Conservation (phyloP, 2,113 vertebrate genomes). For the Thinocorus orbignyianus region DNA sequence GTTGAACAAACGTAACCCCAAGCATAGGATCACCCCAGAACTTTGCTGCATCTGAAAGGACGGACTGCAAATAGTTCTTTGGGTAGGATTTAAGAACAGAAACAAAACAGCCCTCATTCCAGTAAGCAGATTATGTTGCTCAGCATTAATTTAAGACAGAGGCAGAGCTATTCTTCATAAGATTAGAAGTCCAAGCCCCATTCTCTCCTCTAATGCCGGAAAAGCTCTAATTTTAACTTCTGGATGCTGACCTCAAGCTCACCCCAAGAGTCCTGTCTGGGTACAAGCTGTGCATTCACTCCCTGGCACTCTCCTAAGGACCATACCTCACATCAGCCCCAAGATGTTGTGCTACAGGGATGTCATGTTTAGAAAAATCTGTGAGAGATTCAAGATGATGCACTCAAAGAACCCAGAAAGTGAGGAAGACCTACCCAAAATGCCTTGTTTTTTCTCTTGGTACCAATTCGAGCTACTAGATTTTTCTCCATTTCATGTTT, state of each 20-base stretch:
- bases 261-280: not conserved
- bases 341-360: not conserved
- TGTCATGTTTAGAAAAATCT: not conserved
- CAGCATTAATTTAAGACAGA: not conserved
- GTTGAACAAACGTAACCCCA: not conserved
- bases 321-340: not conserved
- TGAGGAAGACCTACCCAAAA: not conserved
- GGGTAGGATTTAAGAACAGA: not conserved
- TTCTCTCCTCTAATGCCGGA: not conserved
- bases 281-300: rapidly evolving
- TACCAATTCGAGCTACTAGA: not conserved
- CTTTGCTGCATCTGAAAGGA: not conserved
- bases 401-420: not conserved
- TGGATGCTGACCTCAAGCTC: not conserved
- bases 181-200: not conserved
- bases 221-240: not conserved
- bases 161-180: not conserved
- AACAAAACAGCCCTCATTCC: not conserved
- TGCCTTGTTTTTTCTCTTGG: not conserved
- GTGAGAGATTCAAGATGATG: not conserved
- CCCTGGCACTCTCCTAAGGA: not conserved
- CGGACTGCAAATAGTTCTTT: not conserved
- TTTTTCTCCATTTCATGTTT: not conserved
- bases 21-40: not conserved
- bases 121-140: not conserved